Conservation (phyloP, 1,140 invertebrate genomes). For the Lutraria rhynchaena region DNA sequence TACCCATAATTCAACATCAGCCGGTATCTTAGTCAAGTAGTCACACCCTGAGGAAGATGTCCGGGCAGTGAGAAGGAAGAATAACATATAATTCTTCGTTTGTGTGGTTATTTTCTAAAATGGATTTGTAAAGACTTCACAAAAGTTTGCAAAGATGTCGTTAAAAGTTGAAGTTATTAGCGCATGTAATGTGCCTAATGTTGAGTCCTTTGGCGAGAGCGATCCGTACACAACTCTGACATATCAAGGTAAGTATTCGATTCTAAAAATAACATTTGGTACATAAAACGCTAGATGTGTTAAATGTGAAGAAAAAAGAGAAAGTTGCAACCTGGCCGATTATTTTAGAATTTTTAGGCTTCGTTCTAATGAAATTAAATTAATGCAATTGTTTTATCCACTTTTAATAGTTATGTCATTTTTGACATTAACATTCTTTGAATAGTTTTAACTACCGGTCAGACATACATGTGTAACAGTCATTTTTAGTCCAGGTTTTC, state of each 20-base stretch:
- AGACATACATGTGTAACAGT: too few species aligned
- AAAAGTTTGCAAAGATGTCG: slow-evolving; percentile 41
- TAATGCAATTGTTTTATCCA: too few species aligned
- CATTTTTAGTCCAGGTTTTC: too few species aligned
- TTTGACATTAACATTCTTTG: too few species aligned
- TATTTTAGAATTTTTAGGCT: background rate
- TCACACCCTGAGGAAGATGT: slow-evolving; percentile 17
- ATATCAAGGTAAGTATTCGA: slow-evolving; percentile 71
- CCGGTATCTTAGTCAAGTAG: background rate
- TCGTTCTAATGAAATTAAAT: too few species aligned
- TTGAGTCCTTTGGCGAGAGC: slow-evolving; percentile 74
- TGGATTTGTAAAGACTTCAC: slow-evolving; percentile 10
- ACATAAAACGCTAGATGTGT: too few species aligned
- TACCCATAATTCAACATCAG: slow-evolving; percentile 27
- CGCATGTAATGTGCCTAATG: slow-evolving; percentile 75
- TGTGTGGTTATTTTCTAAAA: background rate
- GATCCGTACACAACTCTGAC: slow-evolving; percentile 75
- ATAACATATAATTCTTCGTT: background rate
- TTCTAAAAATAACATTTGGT: too few species aligned
- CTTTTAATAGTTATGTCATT: too few species aligned
- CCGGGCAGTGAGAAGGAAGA: background rate
- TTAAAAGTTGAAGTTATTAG: slow-evolving; percentile 64
- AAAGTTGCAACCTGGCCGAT: background rate
- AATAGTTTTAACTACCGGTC: too few species aligned
- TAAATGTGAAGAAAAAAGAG: background rate